Base-by-base conservation (phyloP, 1,140 invertebrate genomes). In the Drosophila truncata region DNA sequence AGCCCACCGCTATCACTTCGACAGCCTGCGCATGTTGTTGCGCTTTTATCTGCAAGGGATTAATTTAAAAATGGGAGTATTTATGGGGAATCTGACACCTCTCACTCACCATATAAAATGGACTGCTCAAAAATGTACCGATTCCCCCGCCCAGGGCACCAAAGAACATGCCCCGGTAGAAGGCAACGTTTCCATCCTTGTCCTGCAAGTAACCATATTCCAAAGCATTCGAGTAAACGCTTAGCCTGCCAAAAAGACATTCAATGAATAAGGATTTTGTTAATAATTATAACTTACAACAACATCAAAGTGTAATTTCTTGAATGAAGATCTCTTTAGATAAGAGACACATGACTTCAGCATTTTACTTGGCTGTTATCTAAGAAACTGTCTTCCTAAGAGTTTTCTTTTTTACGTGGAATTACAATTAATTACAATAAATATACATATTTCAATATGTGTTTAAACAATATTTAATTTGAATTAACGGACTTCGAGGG, bases 1-100 rank as follows among this genome's bases (percentile, higher is more conserved):
- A 95, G 0, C 98, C 98, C 2, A 99, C 98, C 8, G 98, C 97
- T 74, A 98, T 98, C 13, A 94, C 93, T 46, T 94, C 92, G 3
- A 95, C 95, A 1, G 96, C 95, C 74, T 97, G 96, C 0, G 97
- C 95, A 91, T 99, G 98, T 14, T 99, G 93, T 84, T 98, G 97
- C 0, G 97, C 98, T 93, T 99, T 99, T 11, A 98, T 94, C 92
- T 92, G 33, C 10, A 71, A 81, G 18, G 55, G 18, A 25, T 7
- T 35, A 23, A 6, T 1, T n/a, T 16, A 0, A 1, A 14, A 13
- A 41, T 16, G 2, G 13, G 2, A 63, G 3, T 6, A 58, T 8
- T 58, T 25, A 37, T 55, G 9, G 20, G 9, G 25, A 2, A 18
- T 2, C 20, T 13, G 1, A 20, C 10, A 31, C 14, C 14, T 27